phyloP scores from a whole-genome alignment of 1,140 invertebrate species.

The Dysdera silvatica region DNA sequence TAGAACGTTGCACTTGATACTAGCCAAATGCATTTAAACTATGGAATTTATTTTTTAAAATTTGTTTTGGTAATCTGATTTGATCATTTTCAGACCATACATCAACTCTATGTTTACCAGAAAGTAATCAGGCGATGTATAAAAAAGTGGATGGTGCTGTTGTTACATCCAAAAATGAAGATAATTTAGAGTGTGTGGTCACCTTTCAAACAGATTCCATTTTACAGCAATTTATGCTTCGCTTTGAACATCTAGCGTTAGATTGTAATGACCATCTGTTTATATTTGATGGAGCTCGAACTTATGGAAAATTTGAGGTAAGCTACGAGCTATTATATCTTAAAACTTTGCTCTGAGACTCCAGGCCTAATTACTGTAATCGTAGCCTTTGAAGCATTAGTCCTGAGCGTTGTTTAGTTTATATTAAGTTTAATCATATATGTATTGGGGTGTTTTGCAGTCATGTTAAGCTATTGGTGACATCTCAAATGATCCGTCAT shows the following conservation, averaged over 20 bases:
- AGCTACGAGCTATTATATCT: too few relatives aligned
- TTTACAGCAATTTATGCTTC: slow-evolving; percentile 82
- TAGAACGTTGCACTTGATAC: too few relatives aligned
- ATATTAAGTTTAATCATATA: too few relatives aligned
- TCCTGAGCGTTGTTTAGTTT: too few relatives aligned
- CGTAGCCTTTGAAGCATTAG: too few relatives aligned
- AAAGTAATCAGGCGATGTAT: slow-evolving; percentile 51
- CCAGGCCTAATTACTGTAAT: too few relatives aligned
- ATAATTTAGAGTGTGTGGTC: slow-evolving; percentile 78
- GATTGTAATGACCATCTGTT: slow-evolving; percentile 89
- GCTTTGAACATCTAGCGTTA: slow-evolving; percentile 68
- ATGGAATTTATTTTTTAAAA: background rate
- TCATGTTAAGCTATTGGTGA: too few relatives aligned
- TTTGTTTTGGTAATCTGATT: background rate
- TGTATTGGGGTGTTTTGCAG: too few relatives aligned
- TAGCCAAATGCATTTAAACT: too few relatives aligned
- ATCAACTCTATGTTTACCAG: slow-evolving; percentile 33
- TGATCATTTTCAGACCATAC: slow-evolving; percentile 36
- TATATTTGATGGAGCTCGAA: slow-evolving; percentile 84
- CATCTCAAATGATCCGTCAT: too few relatives aligned
- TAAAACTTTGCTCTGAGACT: too few relatives aligned
- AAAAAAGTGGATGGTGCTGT: slow-evolving; percentile 83
- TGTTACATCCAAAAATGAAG: slow-evolving; percentile 74
- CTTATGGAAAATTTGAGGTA: slow-evolving; percentile 76
- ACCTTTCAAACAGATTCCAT: slow-evolving; percentile 90